Percentiles rank a stretch among this genome's conserved stretches.
Conservation (phyloP, 2,797 vertebrate species). For the Tadarida brasiliensis region DNA sequence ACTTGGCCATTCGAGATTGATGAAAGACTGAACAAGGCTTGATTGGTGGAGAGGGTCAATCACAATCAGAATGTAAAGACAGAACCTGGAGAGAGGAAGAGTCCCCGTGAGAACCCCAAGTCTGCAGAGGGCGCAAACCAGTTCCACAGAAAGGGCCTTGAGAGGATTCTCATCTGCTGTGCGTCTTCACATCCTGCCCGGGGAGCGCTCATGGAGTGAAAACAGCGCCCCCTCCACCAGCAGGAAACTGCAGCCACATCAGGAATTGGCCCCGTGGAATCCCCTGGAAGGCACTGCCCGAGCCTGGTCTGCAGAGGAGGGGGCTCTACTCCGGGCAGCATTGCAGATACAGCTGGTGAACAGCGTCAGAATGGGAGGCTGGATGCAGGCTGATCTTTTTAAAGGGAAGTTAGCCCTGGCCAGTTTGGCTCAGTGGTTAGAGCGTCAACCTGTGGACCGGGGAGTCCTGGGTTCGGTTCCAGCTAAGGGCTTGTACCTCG, state of each 20-base stretch:
- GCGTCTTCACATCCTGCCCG: not conserved
- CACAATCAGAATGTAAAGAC: constrained; percentile 63
- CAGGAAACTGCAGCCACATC: not conserved
- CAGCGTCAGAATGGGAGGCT: accelerated
- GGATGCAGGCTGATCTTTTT: not conserved
- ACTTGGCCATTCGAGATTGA: constrained; percentile 75
- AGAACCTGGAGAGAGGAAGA: constrained; percentile 45
- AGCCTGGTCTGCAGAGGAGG: not conserved
- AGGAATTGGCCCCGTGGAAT: not conserved
- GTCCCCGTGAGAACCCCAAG: constrained; percentile 49
- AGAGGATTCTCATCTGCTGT: not conserved
- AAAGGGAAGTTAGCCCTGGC: not conserved
- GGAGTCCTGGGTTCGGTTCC: too few relatives aligned
- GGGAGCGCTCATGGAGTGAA: not conserved
- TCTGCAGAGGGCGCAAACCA: constrained; percentile 29
- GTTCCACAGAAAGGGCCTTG: not conserved
- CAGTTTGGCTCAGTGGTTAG: too few relatives aligned
- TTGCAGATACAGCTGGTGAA: accelerated
- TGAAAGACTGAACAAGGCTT: constrained; percentile 74
- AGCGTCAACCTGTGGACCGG: too few relatives aligned
- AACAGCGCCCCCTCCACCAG: not conserved
- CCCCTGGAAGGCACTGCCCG: not conserved
- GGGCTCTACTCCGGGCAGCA: accelerated
- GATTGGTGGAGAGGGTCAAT: constrained; percentile 72
- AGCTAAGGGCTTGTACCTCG: too few relatives aligned